Conservation (phyloP, 2,888 invertebrate species). For the Himalopsyche tibetana region DNA sequence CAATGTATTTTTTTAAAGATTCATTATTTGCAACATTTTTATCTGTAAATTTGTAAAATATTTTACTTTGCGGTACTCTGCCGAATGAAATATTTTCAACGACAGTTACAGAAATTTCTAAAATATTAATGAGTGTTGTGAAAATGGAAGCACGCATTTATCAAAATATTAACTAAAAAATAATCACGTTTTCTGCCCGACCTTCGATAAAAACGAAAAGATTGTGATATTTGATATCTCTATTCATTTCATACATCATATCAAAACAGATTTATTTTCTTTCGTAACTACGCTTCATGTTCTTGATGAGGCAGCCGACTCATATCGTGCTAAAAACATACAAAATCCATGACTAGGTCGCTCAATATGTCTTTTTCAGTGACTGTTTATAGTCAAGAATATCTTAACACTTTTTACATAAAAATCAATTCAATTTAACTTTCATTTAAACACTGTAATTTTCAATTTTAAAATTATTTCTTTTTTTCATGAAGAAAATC, state of each 20-base stretch:
- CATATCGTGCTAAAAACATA: slow-evolving; percentile 15
- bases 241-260: neutral
- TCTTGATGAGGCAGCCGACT: neutral
- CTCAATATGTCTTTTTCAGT: neutral
- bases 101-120: neutral
- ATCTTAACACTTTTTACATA: neutral
- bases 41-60: too few relatives aligned
- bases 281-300: neutral
- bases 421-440: too few relatives aligned
- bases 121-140: neutral
- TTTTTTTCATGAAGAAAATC: too few relatives aligned
- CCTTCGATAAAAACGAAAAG: slow-evolving; percentile 24
- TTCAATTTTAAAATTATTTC: too few relatives aligned
- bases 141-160: neutral
- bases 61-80: too few relatives aligned
- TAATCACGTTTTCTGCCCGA: neutral
- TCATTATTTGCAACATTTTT: too few relatives aligned
- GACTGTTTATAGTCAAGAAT: neutral
- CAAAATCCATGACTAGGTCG: neutral
- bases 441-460: too few relatives aligned
- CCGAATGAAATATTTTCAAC: too few relatives aligned
- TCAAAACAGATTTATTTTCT: neutral
- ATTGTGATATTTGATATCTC: neutral
- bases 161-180: neutral
- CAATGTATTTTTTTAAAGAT: too few relatives aligned